Evolutionary conservation across 53 echinoderm and acorn worm species (phyloP).

Genomic region (Temnopleurus reevesii): DNA sequence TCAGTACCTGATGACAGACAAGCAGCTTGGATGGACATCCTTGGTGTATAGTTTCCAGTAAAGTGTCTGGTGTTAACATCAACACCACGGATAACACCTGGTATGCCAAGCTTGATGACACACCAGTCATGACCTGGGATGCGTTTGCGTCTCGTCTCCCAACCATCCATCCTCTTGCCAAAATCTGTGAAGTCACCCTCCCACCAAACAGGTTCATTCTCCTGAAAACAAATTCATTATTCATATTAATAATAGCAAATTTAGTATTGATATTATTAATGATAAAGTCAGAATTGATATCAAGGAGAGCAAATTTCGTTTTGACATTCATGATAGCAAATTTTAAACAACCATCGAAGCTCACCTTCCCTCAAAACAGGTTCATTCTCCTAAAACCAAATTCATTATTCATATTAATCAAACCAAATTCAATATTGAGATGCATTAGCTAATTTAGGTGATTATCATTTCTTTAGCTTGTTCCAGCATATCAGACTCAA

Average conservation of each 20-base stretch:
- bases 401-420: no score
- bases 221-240: constrained; percentile 34
- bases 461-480: no score
- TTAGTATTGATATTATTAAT: neutral
- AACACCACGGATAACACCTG: constrained; percentile 71
- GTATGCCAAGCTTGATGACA: constrained; percentile 72
- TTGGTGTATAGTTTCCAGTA: constrained; percentile 83
- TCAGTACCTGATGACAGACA: constrained; percentile 60
- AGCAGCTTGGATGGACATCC: constrained; percentile 75
- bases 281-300: no score
- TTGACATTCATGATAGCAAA: no score
- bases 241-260: neutral
- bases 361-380: no score
- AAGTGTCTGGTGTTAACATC: constrained; percentile 77
- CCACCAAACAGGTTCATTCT: constrained; percentile 70
- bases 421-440: no score
- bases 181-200: constrained; percentile 74
- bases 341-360: neutral
- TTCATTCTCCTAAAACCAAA: no score
- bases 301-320: no score
- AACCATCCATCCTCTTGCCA: constrained; percentile 89
- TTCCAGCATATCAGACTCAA: no score
- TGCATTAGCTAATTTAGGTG: no score
- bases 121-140: constrained; percentile 87
- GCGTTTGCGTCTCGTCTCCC: constrained; percentile 83